Percentiles rank a stretch among this genome's conserved stretches.
Conservation (phyloP, 2,888 invertebrate genomes). For the Agonopterix arenella region DNA sequence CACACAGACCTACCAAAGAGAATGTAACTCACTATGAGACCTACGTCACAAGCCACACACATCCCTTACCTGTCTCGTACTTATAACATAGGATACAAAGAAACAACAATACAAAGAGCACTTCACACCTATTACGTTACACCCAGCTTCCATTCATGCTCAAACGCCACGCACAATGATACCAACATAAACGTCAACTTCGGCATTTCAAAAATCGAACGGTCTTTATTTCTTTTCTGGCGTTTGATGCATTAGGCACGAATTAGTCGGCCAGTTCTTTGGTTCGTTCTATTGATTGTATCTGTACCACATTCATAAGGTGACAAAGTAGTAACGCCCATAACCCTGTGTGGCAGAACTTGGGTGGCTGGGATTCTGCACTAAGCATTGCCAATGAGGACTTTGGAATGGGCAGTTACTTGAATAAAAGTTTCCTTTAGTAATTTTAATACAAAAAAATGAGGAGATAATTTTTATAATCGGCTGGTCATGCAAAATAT, state of each 20-base stretch:
- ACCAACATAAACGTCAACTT: slow-evolving; percentile 65
- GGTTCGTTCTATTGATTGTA: slow-evolving; percentile 44
- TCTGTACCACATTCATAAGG: slow-evolving; percentile 47
- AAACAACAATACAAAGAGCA: slow-evolving; percentile 53
- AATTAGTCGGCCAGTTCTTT: slow-evolving; percentile 66
- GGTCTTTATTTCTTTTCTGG: slow-evolving; percentile 50
- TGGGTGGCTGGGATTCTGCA: slow-evolving; percentile 46
- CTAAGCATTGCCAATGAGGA: no score
- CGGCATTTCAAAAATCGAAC: slow-evolving; percentile 53
- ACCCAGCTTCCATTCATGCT: slow-evolving; percentile 58
- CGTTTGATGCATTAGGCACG: slow-evolving; percentile 70
- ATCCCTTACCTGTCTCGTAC: slow-evolving; percentile 43
- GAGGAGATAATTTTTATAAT: no score
- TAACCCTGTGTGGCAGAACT: slow-evolving; percentile 59
- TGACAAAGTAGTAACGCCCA: slow-evolving; percentile 71
- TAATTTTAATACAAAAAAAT: no score
- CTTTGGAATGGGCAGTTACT: no score
- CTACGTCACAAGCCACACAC: slow-evolving; percentile 20
- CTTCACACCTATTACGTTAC: slow-evolving; percentile 74
- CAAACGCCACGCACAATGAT: slow-evolving; percentile 70
- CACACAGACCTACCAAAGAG: no score
- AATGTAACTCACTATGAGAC: no score
- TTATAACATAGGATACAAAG: slow-evolving; percentile 12
- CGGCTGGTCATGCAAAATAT: no score
- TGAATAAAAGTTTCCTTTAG: no score